Conservation (phyloP, 2,888 invertebrate genomes). For the Parascotia fuliginaria region DNA sequence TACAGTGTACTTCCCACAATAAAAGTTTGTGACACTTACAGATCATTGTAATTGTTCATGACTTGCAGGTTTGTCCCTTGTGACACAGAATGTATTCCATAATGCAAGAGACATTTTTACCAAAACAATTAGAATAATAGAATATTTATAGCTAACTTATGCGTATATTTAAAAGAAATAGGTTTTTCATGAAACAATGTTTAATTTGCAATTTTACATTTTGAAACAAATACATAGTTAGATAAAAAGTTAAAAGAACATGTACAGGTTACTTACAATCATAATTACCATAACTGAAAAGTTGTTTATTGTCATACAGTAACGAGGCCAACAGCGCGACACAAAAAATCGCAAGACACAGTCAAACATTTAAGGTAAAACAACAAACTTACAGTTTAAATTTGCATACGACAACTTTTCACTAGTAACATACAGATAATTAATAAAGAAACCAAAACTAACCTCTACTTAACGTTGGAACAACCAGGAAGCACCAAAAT, state of each 20-base stretch:
- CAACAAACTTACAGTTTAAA: conserved; percentile 19
- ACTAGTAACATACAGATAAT: conserved; percentile 16
- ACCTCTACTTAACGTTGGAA: conserved; percentile 25
- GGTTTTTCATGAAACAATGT: too few relatives aligned
- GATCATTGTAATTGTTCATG: too few relatives aligned
- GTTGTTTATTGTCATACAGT: conserved; percentile 35
- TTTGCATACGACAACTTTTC: conserved; percentile 21
- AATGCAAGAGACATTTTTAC: too few relatives aligned
- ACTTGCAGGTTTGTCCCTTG: too few relatives aligned
- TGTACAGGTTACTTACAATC: conserved; percentile 21
- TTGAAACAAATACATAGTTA: background rate
- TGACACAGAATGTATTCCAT: too few relatives aligned
- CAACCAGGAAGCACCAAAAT: conserved; percentile 15
- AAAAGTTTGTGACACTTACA: too few relatives aligned
- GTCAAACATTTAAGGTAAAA: conserved; percentile 57
- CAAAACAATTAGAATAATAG: too few relatives aligned
- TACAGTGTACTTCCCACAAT: too few relatives aligned
- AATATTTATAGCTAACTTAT: too few relatives aligned
- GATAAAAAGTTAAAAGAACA: background rate
- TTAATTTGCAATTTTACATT: too few relatives aligned
- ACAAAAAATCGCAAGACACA: conserved; percentile 60
- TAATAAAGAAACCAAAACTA: conserved; percentile 21
- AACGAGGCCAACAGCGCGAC: conserved; percentile 59
- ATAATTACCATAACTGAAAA: conserved; percentile 36
- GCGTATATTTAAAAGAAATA: too few relatives aligned